Percentiles rank a stretch among this genome's conserved stretches.
Evolutionary conservation across 1,140 invertebrate genomes (phyloP).

Genomic region (Yoshiicerus persimilis): DNA sequence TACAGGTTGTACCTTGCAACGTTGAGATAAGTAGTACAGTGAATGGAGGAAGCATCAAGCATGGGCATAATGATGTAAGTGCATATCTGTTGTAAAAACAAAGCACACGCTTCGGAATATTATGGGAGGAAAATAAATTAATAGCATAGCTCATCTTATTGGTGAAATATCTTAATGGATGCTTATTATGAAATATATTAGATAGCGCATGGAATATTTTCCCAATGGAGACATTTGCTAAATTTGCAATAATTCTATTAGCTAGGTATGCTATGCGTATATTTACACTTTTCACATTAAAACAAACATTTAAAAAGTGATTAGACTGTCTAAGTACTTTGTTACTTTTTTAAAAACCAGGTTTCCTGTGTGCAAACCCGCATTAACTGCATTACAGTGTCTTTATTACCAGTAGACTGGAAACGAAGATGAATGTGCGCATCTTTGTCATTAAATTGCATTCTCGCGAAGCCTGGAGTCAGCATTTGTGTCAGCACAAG

Average conservation of each 20-base stretch:
- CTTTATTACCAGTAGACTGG: not conserved
- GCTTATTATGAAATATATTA: too few relatives aligned
- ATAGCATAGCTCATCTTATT: not conserved
- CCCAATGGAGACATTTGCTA: not conserved
- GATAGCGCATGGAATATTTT: too few relatives aligned
- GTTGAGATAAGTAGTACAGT: too few relatives aligned
- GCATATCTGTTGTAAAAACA: not conserved
- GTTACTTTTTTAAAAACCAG: not conserved
- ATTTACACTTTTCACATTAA: not conserved
- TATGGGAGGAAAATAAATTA: not conserved
- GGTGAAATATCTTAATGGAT: not conserved
- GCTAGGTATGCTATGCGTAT: not conserved
- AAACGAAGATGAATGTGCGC: not conserved
- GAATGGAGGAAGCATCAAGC: not conserved
- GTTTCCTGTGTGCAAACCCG: not conserved
- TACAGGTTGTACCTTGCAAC: too few relatives aligned
- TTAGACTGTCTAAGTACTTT: not conserved
- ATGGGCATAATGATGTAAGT: too few relatives aligned
- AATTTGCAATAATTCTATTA: too few relatives aligned
- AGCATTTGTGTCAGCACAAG: not conserved
- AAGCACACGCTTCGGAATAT: not conserved
- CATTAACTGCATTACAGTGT: not conserved
- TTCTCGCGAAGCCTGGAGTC: not conserved
- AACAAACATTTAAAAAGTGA: not conserved
- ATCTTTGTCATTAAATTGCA: not conserved